Percentiles rank a stretch among this genome's conserved stretches.
phyloP scores from a whole-genome alignment of 2,113 vertebrate species.

The Coptodon bakossiorum region DNA sequence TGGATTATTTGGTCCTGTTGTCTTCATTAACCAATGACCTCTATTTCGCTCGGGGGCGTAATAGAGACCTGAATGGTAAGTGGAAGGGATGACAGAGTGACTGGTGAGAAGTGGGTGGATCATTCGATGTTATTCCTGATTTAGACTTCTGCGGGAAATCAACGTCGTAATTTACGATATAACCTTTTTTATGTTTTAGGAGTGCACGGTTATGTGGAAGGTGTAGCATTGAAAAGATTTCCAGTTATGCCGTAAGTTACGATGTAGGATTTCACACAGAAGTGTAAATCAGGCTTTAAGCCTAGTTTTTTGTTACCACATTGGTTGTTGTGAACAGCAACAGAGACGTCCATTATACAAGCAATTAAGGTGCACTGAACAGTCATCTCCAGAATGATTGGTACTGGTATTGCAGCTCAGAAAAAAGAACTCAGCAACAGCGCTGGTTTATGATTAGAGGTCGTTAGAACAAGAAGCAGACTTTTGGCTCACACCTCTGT shows the following conservation, averaged over 20 bases:
- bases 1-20: neutral
- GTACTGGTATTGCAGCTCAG: neutral
- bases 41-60: neutral
- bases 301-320: neutral
- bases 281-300: neutral
- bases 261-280: neutral
- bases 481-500: neutral
- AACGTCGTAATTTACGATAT: fast-evolving
- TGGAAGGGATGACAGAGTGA: neutral
- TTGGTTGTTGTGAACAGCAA: neutral
- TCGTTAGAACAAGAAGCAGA: neutral
- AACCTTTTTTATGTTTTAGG: neutral
- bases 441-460: neutral
- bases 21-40: neutral
- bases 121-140: neutral
- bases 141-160: neutral
- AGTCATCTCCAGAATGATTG: neutral
- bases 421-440: neutral
- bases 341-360: neutral
- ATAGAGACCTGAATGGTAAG: neutral
- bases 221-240: neutral
- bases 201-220: neutral
- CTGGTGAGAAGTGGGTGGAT: neutral
- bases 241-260: neutral
- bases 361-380: neutral